Evolutionary conservation across 2,888 invertebrate genomes (phyloP).

Genomic region (Yponomeuta cagnagella): DNA sequence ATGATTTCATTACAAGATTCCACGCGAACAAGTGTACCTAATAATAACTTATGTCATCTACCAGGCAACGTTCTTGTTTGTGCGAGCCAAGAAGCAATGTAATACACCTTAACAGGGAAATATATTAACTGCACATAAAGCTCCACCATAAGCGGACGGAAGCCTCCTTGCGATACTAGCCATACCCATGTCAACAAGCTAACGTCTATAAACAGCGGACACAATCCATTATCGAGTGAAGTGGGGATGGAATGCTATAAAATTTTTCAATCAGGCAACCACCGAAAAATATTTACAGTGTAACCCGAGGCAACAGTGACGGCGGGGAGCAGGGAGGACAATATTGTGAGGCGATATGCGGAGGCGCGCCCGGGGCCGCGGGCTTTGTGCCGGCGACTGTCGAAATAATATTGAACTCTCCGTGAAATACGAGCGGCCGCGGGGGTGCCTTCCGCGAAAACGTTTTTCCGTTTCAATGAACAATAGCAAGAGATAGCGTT

Average conservation of each 20-base stretch:
- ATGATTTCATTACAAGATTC: not conserved
- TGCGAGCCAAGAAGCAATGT: not conserved
- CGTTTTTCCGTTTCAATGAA: conserved; percentile 67
- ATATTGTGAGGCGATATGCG: conserved; percentile 66
- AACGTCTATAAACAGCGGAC: conserved; percentile 34
- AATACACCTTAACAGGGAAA: not conserved
- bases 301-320: conserved; percentile 66
- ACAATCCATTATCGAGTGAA: conserved; percentile 61
- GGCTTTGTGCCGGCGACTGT: conserved; percentile 32
- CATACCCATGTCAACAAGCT: conserved; percentile 18
- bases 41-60: not conserved
- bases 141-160: not conserved
- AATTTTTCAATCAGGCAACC: conserved; percentile 70
- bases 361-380: conserved; percentile 56
- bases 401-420: conserved; percentile 73
- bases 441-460: conserved; percentile 61
- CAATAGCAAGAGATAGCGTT: conserved; percentile 50
- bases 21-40: not conserved
- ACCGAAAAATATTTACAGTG: conserved; percentile 72
- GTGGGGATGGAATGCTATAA: conserved; percentile 66
- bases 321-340: conserved; percentile 49
- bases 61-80: not conserved
- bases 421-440: conserved; percentile 70
- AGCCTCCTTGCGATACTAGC: conserved; percentile 18
- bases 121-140: not conserved